A percentile compares a stretch with the other conserved stretches of the same genome.
phyloP scores from a whole-genome alignment of 2,797 vertebrate genomes.

The Fundulus diaphanus region DNA sequence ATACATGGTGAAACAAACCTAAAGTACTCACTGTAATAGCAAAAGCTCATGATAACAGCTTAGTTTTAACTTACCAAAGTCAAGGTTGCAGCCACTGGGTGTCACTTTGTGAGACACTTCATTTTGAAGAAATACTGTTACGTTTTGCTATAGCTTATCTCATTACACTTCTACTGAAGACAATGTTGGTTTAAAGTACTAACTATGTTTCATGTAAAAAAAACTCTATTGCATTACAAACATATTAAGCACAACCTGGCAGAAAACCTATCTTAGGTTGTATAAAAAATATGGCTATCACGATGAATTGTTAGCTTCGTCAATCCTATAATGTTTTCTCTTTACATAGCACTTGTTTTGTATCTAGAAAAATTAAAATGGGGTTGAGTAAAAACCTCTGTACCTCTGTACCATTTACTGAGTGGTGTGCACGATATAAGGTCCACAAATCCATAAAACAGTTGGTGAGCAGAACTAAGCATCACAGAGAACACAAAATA shows the following conservation, averaged over 20 bases:
- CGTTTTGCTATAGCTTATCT: neutral
- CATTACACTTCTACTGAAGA: neutral
- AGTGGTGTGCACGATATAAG: neutral
- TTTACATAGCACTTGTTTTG: neutral
- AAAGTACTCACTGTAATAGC: too few relatives aligned
- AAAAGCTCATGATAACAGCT: neutral
- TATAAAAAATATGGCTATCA: neutral
- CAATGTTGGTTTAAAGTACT: neutral
- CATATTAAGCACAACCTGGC: neutral
- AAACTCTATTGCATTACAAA: neutral
- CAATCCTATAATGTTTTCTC: neutral
- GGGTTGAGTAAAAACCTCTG: neutral
- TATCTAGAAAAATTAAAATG: neutral
- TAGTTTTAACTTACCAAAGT: neutral
- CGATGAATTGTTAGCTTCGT: neutral
- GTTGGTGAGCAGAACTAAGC: conserved; percentile 16
- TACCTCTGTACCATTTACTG: neutral
- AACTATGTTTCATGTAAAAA: neutral
- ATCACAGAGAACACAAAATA: conserved; percentile 20
- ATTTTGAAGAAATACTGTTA: too few relatives aligned
- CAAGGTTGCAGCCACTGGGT: too few relatives aligned
- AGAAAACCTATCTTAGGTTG: neutral
- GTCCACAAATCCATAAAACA: conserved; percentile 15
- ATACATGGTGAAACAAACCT: too few relatives aligned
- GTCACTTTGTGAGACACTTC: too few relatives aligned